Evolutionary conservation across 1,140 invertebrate genomes (phyloP).

Genomic region (Cherax destructor): DNA sequence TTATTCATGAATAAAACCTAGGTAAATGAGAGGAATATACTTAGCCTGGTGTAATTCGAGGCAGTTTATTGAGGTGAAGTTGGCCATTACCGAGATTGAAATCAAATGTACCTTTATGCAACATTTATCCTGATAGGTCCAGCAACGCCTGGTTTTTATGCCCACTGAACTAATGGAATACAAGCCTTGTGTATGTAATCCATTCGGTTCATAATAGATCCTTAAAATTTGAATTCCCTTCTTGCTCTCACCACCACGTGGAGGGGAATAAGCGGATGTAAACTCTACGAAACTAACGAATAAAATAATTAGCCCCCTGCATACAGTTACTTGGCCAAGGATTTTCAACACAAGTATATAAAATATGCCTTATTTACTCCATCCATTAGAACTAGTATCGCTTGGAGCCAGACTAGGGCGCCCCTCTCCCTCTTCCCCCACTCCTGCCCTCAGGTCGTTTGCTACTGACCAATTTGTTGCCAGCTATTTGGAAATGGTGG

Average conservation of each 20-base stretch:
- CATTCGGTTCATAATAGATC: slow-evolving; percentile 11
- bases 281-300: background rate
- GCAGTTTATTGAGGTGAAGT: background rate
- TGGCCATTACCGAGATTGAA: background rate
- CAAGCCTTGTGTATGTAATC: slow-evolving; percentile 8
- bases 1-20: too few relatives aligned
- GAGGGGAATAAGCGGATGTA: background rate
- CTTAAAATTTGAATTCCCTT: background rate
- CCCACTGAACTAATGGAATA: slow-evolving; percentile 2
- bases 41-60: background rate
- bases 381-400: slow-evolving; percentile 24
- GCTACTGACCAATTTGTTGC: slow-evolving; percentile 47
- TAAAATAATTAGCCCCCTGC: background rate
- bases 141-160: background rate
- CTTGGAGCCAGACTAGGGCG: background rate
- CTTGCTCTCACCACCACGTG: background rate
- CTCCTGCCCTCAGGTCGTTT: slow-evolving; percentile 33
- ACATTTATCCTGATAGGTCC: background rate
- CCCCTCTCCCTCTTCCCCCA: background rate
- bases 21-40: background rate
- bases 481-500: slow-evolving; percentile 36
- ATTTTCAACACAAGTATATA: background rate
- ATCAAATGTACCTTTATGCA: background rate
- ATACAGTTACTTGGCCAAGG: background rate
- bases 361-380: slow-evolving; percentile 29